Conservation (phyloP, 1,140 invertebrate species). For the Bombus breviceps region DNA sequence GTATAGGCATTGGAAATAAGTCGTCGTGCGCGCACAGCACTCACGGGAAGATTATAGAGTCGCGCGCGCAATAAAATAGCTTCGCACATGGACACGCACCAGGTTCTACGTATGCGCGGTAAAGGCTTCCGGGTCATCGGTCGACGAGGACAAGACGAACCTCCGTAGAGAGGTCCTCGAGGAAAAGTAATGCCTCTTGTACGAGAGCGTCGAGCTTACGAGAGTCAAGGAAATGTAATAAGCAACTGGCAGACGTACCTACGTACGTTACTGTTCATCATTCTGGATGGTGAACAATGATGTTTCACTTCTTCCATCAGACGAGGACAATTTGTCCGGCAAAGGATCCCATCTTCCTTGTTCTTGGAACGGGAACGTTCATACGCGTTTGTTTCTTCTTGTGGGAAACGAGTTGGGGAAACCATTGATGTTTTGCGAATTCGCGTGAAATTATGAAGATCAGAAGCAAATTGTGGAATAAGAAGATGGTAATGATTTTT, state of each 20-base stretch:
- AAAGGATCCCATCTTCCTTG: slow-evolving; percentile 26
- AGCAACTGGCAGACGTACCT: slow-evolving; percentile 49
- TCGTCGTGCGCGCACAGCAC: slow-evolving; percentile 19
- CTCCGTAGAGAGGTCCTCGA: slow-evolving; percentile 41
- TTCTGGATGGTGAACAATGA: slow-evolving; percentile 58
- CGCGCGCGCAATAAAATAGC: slow-evolving; percentile 53
- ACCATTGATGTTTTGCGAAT: too few relatives aligned
- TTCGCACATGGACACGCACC: slow-evolving; percentile 36
- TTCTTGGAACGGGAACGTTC: slow-evolving; percentile 25
- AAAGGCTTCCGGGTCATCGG: slow-evolving; percentile 67
- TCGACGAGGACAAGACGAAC: slow-evolving; percentile 48
- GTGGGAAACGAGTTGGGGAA: background rate
- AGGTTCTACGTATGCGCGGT: slow-evolving; percentile 39
- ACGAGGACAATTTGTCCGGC: slow-evolving; percentile 62
- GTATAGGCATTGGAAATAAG: slow-evolving; percentile 47
- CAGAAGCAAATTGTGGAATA: background rate
- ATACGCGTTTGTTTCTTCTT: background rate
- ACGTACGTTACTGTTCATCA: slow-evolving; percentile 54
- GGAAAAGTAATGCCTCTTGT: slow-evolving; percentile 47
- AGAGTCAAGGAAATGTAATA: slow-evolving; percentile 57
- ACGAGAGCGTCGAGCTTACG: slow-evolving; percentile 27
- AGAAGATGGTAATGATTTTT: background rate
- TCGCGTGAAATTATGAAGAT: too few relatives aligned
- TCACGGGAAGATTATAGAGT: slow-evolving; percentile 53
- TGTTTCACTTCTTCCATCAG: slow-evolving; percentile 35